Base-by-base conservation (phyloP, 2,797 vertebrate species). In the Hippocampus kuda region DNA sequence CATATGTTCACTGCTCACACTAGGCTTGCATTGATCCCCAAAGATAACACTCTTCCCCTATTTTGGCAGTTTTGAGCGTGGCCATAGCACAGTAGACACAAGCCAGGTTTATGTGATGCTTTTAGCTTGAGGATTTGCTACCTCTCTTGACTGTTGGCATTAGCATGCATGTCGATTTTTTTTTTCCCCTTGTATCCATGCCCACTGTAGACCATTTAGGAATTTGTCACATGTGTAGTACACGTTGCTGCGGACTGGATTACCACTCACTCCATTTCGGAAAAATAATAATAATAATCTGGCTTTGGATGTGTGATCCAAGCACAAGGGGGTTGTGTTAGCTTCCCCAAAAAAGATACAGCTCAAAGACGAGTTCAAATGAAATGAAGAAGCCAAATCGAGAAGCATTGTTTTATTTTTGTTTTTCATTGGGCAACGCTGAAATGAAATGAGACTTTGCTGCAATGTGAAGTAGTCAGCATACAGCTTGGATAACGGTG, bases 261-360 rank as follows among this genome's bases (percentile, higher is more conserved):
- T 88, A 86, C 78, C 27, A 77, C 72, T 68, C 34, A 63, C 30
- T 86, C 80, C 78, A 82, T 84, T 88, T 87, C 6, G 79, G 69
- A 57, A 57, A 57, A 54, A 11, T 12, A 54, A 54, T 9, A 44
- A 44, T 2, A 9, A 78, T 81, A 86, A 88, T 81, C 74, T 66
- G 87, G 83, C 87, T 89, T 86, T 85, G 73, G 80, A 86, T 87
- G 87, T 86, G 78, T 81, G 78, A 85, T 79, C 75, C 76, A 79
- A 72, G 59, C 74, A 72, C 64, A 68, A 74, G 71, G 72, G 79
- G 78, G 71, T 68, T 70, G 72, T 70, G 79, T 83, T 73, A 68
- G 84, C 77, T 78, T 81, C 73, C 73, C 67, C 57, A 74, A 70
- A 68, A 72, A 76, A 59, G 66, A 80, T 78, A 67, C 61, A 72